Evolutionary conservation across 2,888 invertebrate species (phyloP), one percentile per base, ranked within the genome.

Genomic region (Perizoma flavofasciatum): DNA sequence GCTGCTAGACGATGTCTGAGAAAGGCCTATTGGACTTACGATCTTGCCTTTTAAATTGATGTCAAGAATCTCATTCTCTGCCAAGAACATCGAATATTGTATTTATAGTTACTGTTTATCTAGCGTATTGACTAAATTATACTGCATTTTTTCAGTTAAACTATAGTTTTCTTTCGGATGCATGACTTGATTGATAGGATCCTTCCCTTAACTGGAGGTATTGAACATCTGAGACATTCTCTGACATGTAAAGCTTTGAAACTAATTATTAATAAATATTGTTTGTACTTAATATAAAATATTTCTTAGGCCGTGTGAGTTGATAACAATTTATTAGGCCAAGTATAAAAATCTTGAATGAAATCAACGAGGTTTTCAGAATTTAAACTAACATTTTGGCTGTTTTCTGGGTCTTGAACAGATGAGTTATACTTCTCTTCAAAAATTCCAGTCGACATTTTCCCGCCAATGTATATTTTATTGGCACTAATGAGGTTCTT

Each of bases 41-140:
- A 69, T 69, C 69, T 69, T 60, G 69, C 66, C 69, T 69, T 68
- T 63, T 69, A 67, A 64, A 69, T 69, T 69, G 69, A 68, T 69
- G 69, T 68, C 69, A 65, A 69, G 66, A 66, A 69, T 69, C 69
- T 69, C 69, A 61, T 67, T 65, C 65, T 67, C 59, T 69, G 69
- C 65, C 69, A 49, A 61, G 59, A 66, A 66, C 67, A 67, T 69
- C 67, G 67, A 69, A 69, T 67, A 66, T 65, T 66, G 65, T 69
- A 64, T 63, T 57, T 61, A 64, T 68, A 63, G 43, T 65, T 61
- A 66, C 64, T 61, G 64, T 69, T 65, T 69, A 59, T 63, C 64
- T 69, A 66, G 66, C 61, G 60, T 69, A 67, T 65, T 69, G 35
- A 65, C 67, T 67, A 60, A 65, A 69, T 69, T 67, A 66, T 69